phyloP scores from a whole-genome alignment of 2,888 invertebrate species.

The Metellina segmentata region DNA sequence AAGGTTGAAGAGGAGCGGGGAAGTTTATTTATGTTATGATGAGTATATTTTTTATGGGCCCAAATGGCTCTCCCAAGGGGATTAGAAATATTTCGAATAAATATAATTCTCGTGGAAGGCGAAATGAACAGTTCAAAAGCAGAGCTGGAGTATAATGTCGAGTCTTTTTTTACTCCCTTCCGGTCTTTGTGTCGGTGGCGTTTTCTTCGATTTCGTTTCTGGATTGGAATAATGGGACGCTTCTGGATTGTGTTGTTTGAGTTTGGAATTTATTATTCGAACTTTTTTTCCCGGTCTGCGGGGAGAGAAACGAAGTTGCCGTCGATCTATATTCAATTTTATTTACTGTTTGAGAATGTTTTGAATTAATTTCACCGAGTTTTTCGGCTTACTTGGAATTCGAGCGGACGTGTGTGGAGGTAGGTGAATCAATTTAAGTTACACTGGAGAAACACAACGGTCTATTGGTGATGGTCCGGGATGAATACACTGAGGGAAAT shows the following conservation, averaged over 20 bases:
- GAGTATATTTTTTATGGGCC: neutral
- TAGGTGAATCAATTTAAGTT: too few species aligned
- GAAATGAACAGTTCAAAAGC: neutral
- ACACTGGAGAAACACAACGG: too few species aligned
- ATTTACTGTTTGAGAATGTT: neutral
- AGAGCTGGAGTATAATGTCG: neutral
- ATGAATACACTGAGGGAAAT: too few species aligned
- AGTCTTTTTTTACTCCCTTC: neutral
- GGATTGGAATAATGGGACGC: neutral
- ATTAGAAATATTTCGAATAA: neutral
- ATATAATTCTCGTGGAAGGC: neutral
- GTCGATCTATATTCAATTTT: neutral
- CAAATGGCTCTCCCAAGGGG: neutral
- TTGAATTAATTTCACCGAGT: neutral
- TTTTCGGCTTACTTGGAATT: neutral
- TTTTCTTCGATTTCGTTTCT: neutral
- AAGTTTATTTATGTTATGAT: neutral
- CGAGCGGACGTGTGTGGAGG: too few species aligned
- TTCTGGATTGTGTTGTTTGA: neutral
- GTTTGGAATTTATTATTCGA: neutral
- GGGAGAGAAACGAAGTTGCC: neutral
- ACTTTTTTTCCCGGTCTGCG: neutral
- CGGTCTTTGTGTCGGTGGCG: neutral
- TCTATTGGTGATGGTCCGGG: too few species aligned
- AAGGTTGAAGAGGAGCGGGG: neutral